Evolutionary conservation across 2,113 vertebrate species (phyloP).

Genomic region (Pelecanus crispus): DNA sequence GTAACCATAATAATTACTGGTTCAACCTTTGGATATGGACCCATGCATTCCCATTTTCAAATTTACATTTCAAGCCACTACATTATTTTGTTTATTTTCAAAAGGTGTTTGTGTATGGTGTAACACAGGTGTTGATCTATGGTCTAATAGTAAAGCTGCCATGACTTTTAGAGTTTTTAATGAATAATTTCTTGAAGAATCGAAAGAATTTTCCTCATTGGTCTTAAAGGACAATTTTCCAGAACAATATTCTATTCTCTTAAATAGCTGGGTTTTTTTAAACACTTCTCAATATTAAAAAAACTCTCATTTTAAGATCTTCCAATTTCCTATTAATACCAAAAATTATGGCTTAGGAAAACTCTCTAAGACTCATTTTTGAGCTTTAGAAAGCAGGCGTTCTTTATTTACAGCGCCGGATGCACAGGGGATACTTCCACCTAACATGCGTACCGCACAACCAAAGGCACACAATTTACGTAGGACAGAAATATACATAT

Average conservation of each 20-base stretch:
- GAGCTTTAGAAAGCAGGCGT: no score
- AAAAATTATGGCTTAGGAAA: no score
- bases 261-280: not conserved
- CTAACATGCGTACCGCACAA: no score
- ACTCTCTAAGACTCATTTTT: no score
- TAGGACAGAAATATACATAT: no score
- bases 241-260: not conserved
- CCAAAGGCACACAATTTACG: no score
- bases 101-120: not conserved
- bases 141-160: no score
- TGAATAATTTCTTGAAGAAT: accelerated
- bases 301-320: not conserved
- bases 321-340: not conserved
- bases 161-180: accelerated
- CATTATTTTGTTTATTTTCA: not conserved
- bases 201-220: not conserved
- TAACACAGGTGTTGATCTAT: accelerated
- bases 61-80: not conserved
- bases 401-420: no score
- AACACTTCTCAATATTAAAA: not conserved
- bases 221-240: not conserved
- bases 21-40: not conserved
- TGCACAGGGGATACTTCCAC: no score
- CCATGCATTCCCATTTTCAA: not conserved
- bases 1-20: not conserved